Percentiles rank a stretch among this genome's conserved stretches.
phyloP scores from a whole-genome alignment of 1,140 invertebrate genomes.

The Scaptomyza graminum region DNA sequence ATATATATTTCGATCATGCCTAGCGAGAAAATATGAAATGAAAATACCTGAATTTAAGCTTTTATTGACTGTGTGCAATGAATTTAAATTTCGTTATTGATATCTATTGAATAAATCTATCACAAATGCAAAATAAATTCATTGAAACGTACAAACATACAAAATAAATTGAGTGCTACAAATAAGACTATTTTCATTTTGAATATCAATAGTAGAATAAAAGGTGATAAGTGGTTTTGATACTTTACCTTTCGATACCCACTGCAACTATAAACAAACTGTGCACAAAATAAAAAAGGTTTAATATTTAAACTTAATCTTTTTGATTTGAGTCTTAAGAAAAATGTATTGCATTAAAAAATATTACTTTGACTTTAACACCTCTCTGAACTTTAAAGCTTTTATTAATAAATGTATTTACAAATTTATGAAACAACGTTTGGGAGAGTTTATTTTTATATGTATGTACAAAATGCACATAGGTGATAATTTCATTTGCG shows the following conservation, averaged over 20 bases:
- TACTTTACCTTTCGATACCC: too few species aligned
- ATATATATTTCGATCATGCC: neutral
- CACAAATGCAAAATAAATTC: constrained; percentile 2
- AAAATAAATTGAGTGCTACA: neutral
- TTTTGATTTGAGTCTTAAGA: too few species aligned
- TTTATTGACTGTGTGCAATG: neutral
- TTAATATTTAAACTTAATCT: too few species aligned
- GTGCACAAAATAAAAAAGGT: too few species aligned
- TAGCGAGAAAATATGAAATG: too few species aligned
- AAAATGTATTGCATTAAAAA: too few species aligned
- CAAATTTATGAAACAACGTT: neutral
- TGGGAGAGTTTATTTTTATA: constrained; percentile 33
- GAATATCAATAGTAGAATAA: too few species aligned
- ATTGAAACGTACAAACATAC: neutral
- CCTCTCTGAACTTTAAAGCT: too few species aligned
- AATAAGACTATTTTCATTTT: too few species aligned
- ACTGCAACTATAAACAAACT: too few species aligned
- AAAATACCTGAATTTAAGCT: neutral
- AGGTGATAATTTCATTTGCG: constrained; percentile 80
- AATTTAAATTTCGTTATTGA: neutral
- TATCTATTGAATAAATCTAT: neutral
- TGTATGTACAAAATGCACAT: constrained; percentile 60
- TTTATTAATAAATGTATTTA: neutral
- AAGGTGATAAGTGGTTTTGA: too few species aligned
- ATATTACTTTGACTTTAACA: too few species aligned